phyloP scores from a whole-genome alignment of 53 echinoderm and acorn worm species.

The Apostichopus leukothele region DNA sequence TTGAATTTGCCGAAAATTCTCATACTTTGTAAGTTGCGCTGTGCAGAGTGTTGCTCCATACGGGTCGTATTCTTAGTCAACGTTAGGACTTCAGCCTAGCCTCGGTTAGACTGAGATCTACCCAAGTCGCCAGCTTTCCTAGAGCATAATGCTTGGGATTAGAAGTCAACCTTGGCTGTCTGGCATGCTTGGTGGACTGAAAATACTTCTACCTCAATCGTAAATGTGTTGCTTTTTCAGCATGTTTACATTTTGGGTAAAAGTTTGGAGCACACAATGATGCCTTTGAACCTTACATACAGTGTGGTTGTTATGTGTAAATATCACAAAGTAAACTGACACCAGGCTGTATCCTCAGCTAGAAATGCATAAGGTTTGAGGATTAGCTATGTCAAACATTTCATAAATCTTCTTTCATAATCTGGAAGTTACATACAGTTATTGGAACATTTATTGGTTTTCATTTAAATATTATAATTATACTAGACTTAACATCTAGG shows the following conservation, averaged over 20 bases:
- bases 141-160: not conserved
- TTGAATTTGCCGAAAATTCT: constrained; percentile 10
- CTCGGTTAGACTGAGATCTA: not conserved
- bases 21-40: not conserved
- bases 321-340: constrained; percentile 30
- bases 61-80: constrained; percentile 5
- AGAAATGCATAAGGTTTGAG: not conserved
- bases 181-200: constrained; percentile 4
- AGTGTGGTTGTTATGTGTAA: not conserved
- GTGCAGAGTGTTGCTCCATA: constrained; percentile 7
- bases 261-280: constrained; percentile 6
- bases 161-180: not conserved
- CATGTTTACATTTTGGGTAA: constrained; percentile 17
- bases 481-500: too few relatives aligned
- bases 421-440: too few relatives aligned
- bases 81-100: constrained; percentile 10
- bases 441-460: too few relatives aligned
- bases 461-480: too few relatives aligned
- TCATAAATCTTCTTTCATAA: too few relatives aligned
- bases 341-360: not conserved
- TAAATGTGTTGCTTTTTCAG: not conserved
- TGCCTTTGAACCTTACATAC: not conserved
- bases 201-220: constrained; percentile 5
- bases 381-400: constrained; percentile 13
- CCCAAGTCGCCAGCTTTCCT: not conserved